Percentiles rank a stretch among this genome's conserved stretches.
Evolutionary conservation across 1,140 invertebrate genomes (phyloP).

Genomic region (Aricia agestis): DNA sequence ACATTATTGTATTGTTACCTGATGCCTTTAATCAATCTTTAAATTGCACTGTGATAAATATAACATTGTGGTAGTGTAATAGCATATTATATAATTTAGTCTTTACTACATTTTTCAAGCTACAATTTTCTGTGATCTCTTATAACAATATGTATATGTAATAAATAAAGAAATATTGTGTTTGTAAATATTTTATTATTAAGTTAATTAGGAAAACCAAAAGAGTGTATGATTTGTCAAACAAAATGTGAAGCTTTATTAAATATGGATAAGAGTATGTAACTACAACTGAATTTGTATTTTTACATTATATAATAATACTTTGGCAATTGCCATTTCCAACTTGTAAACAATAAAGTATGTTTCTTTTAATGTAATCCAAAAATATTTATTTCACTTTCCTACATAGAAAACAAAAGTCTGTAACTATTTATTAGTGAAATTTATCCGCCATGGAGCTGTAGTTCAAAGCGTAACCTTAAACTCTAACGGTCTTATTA

Average conservation of each 20-base stretch:
- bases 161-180: conserved; percentile 63
- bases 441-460: too few species aligned
- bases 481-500: too few species aligned
- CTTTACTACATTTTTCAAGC: conserved; percentile 75
- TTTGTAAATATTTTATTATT: conserved; percentile 64
- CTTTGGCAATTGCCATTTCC: conserved; percentile 58
- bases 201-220: conserved; percentile 59
- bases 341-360: conserved; percentile 63
- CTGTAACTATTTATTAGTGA: too few species aligned
- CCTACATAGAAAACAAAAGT: neutral
- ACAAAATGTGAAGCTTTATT: conserved; percentile 75
- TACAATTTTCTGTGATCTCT: conserved; percentile 79
- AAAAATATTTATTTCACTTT: neutral
- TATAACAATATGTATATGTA: conserved; percentile 72
- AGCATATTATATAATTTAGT: conserved; percentile 57
- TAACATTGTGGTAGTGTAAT: conserved; percentile 68
- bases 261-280: conserved; percentile 60
- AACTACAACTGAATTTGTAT: conserved; percentile 71
- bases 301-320: conserved; percentile 74
- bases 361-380: conserved; percentile 4
- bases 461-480: too few species aligned
- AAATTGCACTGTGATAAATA: conserved; percentile 72
- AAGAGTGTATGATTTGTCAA: conserved; percentile 74
- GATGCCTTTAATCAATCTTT: conserved; percentile 63
- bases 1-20: conserved; percentile 31